These are phyloP conservation scores for Ivindomyrus marchei DNA, from an alignment of 2,113 vertebrate genomes.

Conservation along the genomic window DNA sequence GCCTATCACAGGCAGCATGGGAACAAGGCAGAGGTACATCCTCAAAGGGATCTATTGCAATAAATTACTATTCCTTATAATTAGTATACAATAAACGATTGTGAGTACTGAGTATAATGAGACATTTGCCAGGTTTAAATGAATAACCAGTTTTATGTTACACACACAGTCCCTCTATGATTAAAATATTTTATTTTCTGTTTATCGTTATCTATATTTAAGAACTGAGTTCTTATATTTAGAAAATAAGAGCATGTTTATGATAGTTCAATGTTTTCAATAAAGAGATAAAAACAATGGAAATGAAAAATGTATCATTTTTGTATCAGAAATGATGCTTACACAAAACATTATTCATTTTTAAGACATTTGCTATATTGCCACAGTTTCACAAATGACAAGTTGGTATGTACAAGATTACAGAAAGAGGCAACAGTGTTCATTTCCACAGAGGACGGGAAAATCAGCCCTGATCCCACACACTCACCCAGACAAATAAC, in stretches of 20 bases:
- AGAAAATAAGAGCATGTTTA: neutral
- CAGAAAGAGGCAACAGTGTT: slow-evolving; percentile 25
- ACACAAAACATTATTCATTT: neutral
- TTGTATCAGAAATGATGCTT: neutral
- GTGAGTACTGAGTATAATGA: neutral
- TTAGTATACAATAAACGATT: neutral
- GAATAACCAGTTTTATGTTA: neutral
- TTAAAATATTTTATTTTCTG: neutral
- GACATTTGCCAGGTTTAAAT: neutral
- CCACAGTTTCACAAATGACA: neutral
- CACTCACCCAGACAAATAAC: neutral
- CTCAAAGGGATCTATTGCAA: neutral
- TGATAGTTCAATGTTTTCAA: neutral
- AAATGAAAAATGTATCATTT: neutral
- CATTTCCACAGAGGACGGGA: neutral
- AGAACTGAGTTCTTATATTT: neutral
- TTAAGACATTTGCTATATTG: neutral
- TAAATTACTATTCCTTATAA: neutral
- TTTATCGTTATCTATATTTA: neutral
- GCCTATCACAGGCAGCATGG: neutral
- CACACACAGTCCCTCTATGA: neutral
- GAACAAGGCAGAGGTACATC: neutral
- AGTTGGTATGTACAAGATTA: slow-evolving; percentile 48
- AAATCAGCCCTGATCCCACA: neutral
- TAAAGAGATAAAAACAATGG: neutral